phyloP scores from a whole-genome alignment of 2,888 invertebrate genomes.

The Opisthograptis luteolata region DNA sequence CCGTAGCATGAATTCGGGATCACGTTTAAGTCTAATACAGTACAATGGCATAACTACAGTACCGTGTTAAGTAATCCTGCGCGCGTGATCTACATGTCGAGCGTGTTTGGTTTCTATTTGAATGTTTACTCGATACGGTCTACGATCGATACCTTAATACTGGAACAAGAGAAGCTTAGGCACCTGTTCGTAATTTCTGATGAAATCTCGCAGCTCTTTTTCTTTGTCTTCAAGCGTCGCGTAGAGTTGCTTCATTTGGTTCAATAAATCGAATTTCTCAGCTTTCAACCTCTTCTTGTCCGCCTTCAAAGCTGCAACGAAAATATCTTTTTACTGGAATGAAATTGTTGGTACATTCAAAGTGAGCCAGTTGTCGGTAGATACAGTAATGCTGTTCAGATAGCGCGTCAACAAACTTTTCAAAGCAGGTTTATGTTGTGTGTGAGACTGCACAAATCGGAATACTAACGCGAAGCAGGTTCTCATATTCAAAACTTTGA shows the following conservation, averaged over 20 bases:
- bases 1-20: constrained; percentile 20
- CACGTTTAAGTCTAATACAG: constrained; percentile 10
- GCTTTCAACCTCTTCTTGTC: constrained; percentile 96
- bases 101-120: constrained; percentile 14
- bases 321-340: constrained; percentile 33
- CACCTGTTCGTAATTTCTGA: constrained; percentile 96
- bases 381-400: constrained; percentile 34
- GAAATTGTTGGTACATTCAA: constrained; percentile 25
- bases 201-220: constrained; percentile 96
- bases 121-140: neutral
- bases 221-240: constrained; percentile 97
- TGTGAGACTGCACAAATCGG: constrained; percentile 26
- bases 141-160: neutral
- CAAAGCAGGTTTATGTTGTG: constrained; percentile 28
- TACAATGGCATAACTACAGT: neutral
- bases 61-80: constrained; percentile 18
- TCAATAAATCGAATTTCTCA: constrained; percentile 96
- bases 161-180: constrained; percentile 5
- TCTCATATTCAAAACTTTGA: constrained; percentile 50
- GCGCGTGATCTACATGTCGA: constrained; percentile 19
- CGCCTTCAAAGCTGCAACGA: constrained; percentile 89
- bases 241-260: constrained; percentile 97
- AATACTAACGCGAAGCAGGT: constrained; percentile 37
- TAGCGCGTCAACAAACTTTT: constrained; percentile 30
- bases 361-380: constrained; percentile 31